Base-by-base conservation (phyloP, 2,113 vertebrate species). In the Epinephelus cyanopodus region DNA sequence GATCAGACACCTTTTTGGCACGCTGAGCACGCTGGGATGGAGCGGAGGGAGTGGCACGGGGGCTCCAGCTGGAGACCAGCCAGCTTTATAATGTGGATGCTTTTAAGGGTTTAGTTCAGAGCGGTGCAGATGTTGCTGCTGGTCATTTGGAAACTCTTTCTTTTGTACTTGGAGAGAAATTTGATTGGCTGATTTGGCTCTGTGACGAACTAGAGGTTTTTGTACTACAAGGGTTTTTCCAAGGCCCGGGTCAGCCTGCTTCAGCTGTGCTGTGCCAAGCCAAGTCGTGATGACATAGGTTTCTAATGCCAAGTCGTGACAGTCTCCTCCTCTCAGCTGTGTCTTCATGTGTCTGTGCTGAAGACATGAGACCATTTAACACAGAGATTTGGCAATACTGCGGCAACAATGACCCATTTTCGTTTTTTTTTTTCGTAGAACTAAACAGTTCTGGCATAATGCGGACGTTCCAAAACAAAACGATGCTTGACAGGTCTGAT, bases 1-100 rank as follows among this genome's bases (percentile, higher is more conserved):
- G 78, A 86, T 80, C 80, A 17, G 81, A 68, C 74, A 67, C 21
- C 42, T 77, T 81, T 77, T 65, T 81, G 71, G 81, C 65, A 21
- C 12, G 33, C 15, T 56, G 79, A 67, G 14, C 63, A 14, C 33
- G 1, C 33, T 45, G 50, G 47, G 66, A 67, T 25, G 54, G 42
- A 79, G 53, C 79, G 47, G 66, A 15, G 17, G 39, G 63, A 68
- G 79, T 19, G 52, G 62, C 25, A 47, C 45, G 52, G 10, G 25
- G 48, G 18, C 29, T 67, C 57, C 77, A 71, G 77, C 84, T 81
- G 76, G 15, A 69, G 39, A 27, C 33, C 11, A 17, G 60, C 6
- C 70, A 10, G 1, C 62, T 81, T 47, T 19, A 58, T 68, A 39
- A 57, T 18, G 27, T 67, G 65, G 66, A 27, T 56, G 14, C n/a